Base-by-base conservation (phyloP, 2,888 invertebrate genomes). In the Hypselothyrea guttata region DNA sequence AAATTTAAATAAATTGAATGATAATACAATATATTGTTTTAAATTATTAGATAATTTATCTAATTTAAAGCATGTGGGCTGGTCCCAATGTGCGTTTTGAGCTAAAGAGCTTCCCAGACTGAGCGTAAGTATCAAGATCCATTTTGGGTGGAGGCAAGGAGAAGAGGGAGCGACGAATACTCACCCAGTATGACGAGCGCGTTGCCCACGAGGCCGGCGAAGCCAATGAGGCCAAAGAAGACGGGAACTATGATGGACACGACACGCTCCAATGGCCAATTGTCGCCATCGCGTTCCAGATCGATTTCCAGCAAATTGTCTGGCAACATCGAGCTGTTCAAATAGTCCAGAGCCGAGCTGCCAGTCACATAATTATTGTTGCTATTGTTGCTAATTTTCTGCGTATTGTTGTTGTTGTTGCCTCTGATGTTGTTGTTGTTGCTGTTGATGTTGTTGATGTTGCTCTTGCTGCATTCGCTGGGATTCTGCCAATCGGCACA, bases 151-250 rank as follows among this genome's bases (percentile, higher is more conserved):
- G n/a, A n/a, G n/a, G n/a, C n/a, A 22, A 5, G 22, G 22, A 3
- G 1, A 15, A 16, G 13, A 1, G 30, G 22, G 8, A n/a, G 33
- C 4, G 38, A 33, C 31, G 31, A 45, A 44, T 27, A 40, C 13
- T 1, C 11, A 41, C 90, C 90, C 53, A 97, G 91, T 22, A 97
- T 96, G 15, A 98, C 97, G 60, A 98, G 91, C 0, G 94, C 93
- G 89, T 98, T 98, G 59, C 98, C 98, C 48, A 97, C 92, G 7
- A 97, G 91, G n/a, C 98, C 97, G 31, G 97, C 93, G 27, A 96
- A 92, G 47, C 96, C 95, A 65, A 97, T 96, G 68, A 96, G 92
- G 3, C 96, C 95, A 87, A 97, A 97, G 85, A 97, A 93, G 33
- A 96, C 92, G 9, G 95, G 95, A 18, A 95, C 95, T 45, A 94